phyloP scores from a whole-genome alignment of 1,140 invertebrate species.

The Bradysia coprophila region DNA sequence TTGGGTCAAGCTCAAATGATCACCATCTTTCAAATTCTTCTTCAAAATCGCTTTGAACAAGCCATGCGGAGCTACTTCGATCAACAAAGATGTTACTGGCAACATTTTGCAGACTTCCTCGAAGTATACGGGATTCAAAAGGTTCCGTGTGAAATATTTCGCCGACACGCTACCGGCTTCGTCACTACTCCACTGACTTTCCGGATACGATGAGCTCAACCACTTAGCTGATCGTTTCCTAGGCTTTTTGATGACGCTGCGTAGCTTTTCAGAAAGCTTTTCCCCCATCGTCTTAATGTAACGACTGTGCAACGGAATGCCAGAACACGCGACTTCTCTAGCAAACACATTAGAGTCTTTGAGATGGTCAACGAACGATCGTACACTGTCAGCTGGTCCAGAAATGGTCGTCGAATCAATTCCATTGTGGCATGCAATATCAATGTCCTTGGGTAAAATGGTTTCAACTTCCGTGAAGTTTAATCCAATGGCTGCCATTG shows the following conservation, averaged over 20 bases:
- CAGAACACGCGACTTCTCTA: slow-evolving; percentile 71
- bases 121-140: slow-evolving; percentile 70
- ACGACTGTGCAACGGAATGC: slow-evolving; percentile 87
- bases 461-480: slow-evolving; percentile 27
- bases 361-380: slow-evolving; percentile 6
- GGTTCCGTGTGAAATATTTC: slow-evolving; percentile 91
- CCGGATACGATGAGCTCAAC: slow-evolving; percentile 83
- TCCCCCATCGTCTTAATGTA: slow-evolving; percentile 75
- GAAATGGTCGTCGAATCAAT: slow-evolving; percentile 75
- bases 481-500: slow-evolving; percentile 14
- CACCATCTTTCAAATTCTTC: slow-evolving; percentile 43
- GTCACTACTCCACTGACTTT: slow-evolving; percentile 57
- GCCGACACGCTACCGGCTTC: slow-evolving; percentile 68
- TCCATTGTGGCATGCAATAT: slow-evolving; percentile 89
- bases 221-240: slow-evolving; percentile 63
- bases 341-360: slow-evolving; percentile 68
- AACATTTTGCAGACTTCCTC: slow-evolving; percentile 66
- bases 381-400: slow-evolving; percentile 48
- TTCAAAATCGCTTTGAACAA: slow-evolving; percentile 76
- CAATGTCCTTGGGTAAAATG: slow-evolving; percentile 54
- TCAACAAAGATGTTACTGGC: slow-evolving; percentile 69
- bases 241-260: slow-evolving; percentile 60
- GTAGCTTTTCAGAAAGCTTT: slow-evolving; percentile 51
- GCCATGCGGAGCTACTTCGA: slow-evolving; percentile 87
- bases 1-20: slow-evolving; percentile 60